A percentile compares a stretch with the other conserved stretches of the same genome.
phyloP scores from a whole-genome alignment of 2,113 vertebrate genomes.

The Clarias batrachus region DNA sequence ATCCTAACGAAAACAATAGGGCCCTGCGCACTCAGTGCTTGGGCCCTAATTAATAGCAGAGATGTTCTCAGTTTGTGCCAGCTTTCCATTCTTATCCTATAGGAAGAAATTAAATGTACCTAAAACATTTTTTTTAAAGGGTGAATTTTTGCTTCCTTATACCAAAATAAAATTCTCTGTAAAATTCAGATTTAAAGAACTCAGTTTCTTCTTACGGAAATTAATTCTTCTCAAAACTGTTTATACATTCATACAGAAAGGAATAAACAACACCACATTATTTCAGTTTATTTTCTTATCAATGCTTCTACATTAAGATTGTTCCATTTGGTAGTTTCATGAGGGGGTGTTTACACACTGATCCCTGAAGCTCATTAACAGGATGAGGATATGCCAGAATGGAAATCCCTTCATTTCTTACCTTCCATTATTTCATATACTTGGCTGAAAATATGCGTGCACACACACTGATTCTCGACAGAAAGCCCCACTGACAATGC shows the following conservation, averaged over 20 bases:
- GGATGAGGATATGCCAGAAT: not conserved
- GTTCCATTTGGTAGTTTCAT: slow-evolving; percentile 12
- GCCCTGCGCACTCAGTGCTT: too few relatives aligned
- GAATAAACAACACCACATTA: not conserved
- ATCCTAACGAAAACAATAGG: too few relatives aligned
- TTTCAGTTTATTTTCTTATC: not conserved
- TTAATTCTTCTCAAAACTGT: not conserved
- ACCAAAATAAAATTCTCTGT: not conserved
- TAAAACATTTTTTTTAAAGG: not conserved
- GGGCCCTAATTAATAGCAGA: too few relatives aligned
- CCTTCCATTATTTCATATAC: slow-evolving; percentile 11
- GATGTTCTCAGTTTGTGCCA: too few relatives aligned
- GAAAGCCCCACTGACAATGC: not conserved
- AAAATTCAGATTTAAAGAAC: not conserved
- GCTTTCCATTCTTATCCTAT: not conserved
- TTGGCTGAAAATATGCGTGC: not conserved
- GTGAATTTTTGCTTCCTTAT: not conserved
- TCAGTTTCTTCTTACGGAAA: not conserved
- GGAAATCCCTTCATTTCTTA: not conserved
- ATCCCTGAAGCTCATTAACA: slow-evolving; percentile 12
- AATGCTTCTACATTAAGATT: slow-evolving; percentile 24
- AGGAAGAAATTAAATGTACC: not conserved
- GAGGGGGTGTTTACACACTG: slow-evolving; percentile 6
- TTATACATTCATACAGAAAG: not conserved
- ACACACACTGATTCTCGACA: slow-evolving; percentile 20